Evolutionary conservation across 2,888 invertebrate genomes (phyloP).

Genomic region (Cyclophora punctaria): DNA sequence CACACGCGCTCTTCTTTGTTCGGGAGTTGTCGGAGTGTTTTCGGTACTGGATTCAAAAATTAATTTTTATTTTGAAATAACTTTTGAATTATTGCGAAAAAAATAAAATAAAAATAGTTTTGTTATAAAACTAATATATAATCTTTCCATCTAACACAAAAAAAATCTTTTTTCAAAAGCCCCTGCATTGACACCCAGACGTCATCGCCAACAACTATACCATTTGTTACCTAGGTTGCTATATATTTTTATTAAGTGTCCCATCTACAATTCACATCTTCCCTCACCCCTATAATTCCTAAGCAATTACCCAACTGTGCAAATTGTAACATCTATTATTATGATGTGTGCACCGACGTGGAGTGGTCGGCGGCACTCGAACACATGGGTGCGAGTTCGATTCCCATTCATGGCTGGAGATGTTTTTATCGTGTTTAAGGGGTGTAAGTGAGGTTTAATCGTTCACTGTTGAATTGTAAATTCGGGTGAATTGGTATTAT

Average conservation of each 20-base stretch:
- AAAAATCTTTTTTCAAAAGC: no score
- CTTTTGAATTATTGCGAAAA: no score
- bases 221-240: no score
- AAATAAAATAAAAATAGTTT: no score
- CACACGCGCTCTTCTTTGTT: no score
- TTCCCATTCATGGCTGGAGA: constrained; percentile 59
- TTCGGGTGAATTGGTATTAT: constrained; percentile 20
- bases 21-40: no score
- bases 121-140: no score
- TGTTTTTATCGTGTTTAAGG: constrained; percentile 38
- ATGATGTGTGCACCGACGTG: constrained; percentile 52
- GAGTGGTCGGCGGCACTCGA: constrained; percentile 48
- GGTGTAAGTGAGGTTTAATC: constrained; percentile 29
- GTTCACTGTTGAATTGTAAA: constrained; percentile 21
- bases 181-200: no score
- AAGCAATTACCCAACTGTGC: constrained; percentile 51
- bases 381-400: constrained; percentile 63
- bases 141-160: no score
- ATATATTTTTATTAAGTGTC: neutral
- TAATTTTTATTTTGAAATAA: no score
- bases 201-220: no score
- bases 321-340: constrained; percentile 48
- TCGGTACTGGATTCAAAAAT: no score
- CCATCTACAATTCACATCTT: constrained; percentile 7
- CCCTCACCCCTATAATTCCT: constrained; percentile 53